These are phyloP conservation scores for Artibeus lituratus DNA, from an alignment of 2,797 vertebrate genomes.

Conservation along the genomic window DNA sequence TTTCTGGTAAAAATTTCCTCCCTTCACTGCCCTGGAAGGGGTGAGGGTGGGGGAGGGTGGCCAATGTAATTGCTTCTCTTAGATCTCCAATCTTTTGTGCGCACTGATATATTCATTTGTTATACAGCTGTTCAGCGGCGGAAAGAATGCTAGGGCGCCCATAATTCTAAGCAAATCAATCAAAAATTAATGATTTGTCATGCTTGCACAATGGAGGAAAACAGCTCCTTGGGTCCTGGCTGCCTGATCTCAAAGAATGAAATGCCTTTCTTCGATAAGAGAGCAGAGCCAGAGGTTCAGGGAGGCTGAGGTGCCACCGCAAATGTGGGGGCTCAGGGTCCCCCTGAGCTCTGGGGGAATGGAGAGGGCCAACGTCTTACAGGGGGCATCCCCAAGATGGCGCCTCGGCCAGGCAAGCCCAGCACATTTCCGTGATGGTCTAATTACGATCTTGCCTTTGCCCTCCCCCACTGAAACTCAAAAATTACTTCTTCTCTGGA, in stretches of 20 bases:
- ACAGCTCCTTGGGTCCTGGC: conserved; percentile 77
- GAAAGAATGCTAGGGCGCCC: conserved; percentile 84
- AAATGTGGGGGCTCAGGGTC: not conserved
- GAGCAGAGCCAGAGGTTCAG: not conserved
- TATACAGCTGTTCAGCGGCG: conserved; percentile 85
- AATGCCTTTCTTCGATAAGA: conserved; percentile 62
- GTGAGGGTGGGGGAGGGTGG: conserved; percentile 79
- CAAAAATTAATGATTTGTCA: conserved; percentile 87
- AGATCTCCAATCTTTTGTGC: conserved; percentile 85
- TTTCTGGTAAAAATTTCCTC: conserved; percentile 82
- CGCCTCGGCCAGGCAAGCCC: not conserved
- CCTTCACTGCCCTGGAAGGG: conserved; percentile 77
- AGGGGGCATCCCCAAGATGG: conserved; percentile 48
- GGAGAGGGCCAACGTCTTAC: not conserved
- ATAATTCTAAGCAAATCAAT: conserved; percentile 86
- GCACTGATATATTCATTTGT: conserved; percentile 85
- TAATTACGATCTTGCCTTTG: conserved; percentile 46
- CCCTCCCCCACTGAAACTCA: conserved; percentile 49
- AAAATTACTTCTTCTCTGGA: conserved; percentile 56
- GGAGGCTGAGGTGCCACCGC: not conserved
- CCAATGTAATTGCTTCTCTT: conserved; percentile 83
- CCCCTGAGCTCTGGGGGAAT: not conserved
- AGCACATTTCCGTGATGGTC: not conserved
- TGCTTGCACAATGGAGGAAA: conserved; percentile 82
- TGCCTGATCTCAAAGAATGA: conserved; percentile 71